Base-by-base conservation (phyloP, 2,797 vertebrate species). In the Cirrhinus mrigala region DNA sequence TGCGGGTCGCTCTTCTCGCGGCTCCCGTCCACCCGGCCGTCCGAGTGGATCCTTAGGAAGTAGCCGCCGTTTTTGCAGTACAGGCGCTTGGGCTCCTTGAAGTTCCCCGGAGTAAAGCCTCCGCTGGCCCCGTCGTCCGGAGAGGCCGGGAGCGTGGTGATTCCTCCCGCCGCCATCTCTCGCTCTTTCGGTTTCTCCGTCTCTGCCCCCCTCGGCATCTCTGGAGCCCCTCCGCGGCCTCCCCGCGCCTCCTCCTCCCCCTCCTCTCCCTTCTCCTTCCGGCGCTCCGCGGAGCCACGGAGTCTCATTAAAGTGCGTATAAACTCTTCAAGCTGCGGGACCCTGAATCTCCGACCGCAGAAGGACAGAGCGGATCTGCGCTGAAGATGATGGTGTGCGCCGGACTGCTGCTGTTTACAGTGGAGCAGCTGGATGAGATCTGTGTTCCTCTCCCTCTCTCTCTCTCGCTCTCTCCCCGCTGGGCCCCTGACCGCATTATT, bases 21-120 rank as follows among this genome's bases (percentile, higher is more conserved):
- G 90, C 96, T 96, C 33, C 98, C 98, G 69, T 99, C 98, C 93
- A 98, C 97, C 68, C 94, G 92, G 29, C 98, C 98, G 79, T 99
- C 97, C n/a, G 97, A 94, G 85, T 93, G 95, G 89, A 99, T 98
- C 92, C 98, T 95, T 86, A 99, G 91, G 92, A 99, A 99, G 93
- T 95, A 99, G 88, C 98, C 98, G 10, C 98, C 98, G 89, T 98
- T 99, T 88, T 99, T 99, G 92, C 97, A 98, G 93, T 99, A 99
- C 8, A 99, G 94, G 81, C 97, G 92, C 88, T 99, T 99, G 86
- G 98, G 98, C 8, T 98, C 98, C 93, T 96, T 98, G 91, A 98
- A 98, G 93, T 91, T 95, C 8, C 97, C 97, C 0, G 97, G 95
- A 3, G 97, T 94, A 75, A 98, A 99, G 66, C 96, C 92, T 52